These are phyloP conservation scores for Cenopis cana DNA, from an alignment of 2,888 invertebrate genomes.

Conservation along the genomic window DNA sequence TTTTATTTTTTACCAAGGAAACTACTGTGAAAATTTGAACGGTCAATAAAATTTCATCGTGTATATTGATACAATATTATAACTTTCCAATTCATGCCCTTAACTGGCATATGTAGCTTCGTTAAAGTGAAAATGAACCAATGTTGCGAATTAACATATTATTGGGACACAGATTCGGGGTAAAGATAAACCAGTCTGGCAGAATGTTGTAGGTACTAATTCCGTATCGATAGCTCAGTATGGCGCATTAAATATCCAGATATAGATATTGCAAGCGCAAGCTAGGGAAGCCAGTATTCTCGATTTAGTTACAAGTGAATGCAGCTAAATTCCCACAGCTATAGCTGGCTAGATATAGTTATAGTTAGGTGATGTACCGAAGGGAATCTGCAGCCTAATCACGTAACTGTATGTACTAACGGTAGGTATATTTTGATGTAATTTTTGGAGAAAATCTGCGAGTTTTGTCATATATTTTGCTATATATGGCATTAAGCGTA, in stretches of 20 bases:
- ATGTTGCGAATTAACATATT: conserved; percentile 4
- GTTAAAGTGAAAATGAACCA: conserved; percentile 6
- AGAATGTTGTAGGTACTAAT: conserved; percentile 33
- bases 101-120: too few species aligned
- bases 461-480: too few species aligned
- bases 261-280: conserved; percentile 36
- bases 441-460: too few species aligned
- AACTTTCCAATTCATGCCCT: too few species aligned
- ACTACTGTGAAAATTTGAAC: too few species aligned
- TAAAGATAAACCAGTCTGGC: conserved; percentile 31
- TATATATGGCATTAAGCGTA: too few species aligned
- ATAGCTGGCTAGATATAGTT: conserved; percentile 12
- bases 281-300: conserved; percentile 15
- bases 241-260: conserved; percentile 31
- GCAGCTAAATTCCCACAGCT: conserved; percentile 38
- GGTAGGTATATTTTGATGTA: too few species aligned
- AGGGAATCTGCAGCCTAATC: conserved; percentile 15
- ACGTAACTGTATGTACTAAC: too few species aligned
- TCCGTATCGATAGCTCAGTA: conserved; percentile 11
- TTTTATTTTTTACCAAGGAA: too few species aligned
- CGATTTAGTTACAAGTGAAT: conserved; percentile 37
- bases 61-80: too few species aligned
- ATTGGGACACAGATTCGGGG: conserved; percentile 20
- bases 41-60: too few species aligned
- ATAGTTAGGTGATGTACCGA: conserved; percentile 4